phyloP scores from a whole-genome alignment of 1,140 invertebrate species.

The Papilio xuthus region DNA sequence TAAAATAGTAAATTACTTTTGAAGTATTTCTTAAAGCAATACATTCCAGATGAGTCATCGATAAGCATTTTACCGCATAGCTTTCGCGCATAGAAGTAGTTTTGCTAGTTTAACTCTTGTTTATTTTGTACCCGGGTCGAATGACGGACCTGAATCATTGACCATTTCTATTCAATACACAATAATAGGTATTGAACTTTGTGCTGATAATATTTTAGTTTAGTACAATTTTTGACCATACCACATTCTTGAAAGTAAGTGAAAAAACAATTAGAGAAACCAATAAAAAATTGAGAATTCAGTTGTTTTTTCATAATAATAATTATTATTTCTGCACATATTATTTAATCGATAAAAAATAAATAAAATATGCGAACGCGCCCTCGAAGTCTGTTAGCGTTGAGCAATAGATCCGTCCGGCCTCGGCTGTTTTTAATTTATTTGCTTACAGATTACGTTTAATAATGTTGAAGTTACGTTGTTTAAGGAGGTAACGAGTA shows the following conservation, averaged over 20 bases:
- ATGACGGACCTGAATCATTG: background rate
- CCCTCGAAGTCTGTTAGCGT: background rate
- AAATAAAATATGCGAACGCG: background rate
- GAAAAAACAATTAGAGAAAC: no score
- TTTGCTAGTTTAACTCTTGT: slow-evolving; percentile 20
- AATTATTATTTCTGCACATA: no score
- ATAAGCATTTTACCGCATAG: slow-evolving; percentile 5
- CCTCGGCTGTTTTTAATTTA: background rate
- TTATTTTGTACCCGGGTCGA: slow-evolving; percentile 15
- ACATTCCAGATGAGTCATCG: slow-evolving; percentile 13
- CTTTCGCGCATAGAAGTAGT: slow-evolving; percentile 14
- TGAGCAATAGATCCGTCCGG: slow-evolving; percentile 3
- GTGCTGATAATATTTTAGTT: background rate
- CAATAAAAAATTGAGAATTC: no score
- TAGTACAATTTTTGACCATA: no score
- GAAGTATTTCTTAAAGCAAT: background rate
- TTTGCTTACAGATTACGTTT: background rate
- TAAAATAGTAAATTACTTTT: background rate
- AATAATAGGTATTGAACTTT: background rate
- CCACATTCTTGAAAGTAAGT: background rate
- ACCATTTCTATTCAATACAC: background rate
- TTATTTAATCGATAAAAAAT: background rate
- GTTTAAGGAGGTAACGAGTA: background rate
- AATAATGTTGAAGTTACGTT: background rate
- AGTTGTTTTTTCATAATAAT: no score